Evolutionary conservation across 2,113 vertebrate species (phyloP), one percentile per base, ranked within the genome.

Genomic region (Pitta sordida): DNA sequence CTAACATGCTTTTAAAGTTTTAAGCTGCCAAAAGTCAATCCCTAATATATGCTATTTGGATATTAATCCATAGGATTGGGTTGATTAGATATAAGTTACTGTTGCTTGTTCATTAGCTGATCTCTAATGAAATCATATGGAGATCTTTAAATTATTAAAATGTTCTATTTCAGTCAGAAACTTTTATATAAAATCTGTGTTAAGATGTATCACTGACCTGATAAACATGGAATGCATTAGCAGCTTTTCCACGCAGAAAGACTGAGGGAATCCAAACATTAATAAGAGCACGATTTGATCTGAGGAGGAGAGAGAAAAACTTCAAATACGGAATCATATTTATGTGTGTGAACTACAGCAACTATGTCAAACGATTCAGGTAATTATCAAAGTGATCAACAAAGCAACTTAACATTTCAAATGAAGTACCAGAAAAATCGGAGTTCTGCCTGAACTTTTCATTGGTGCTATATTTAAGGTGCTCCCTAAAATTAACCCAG

Each of bases 181-280:
- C 13, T 41, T 68, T 32, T 20, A 16, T 56, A 59, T 6, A 39
- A 55, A 63, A 76, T 55, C 62, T 41, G 8, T 48, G 51, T 55
- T 67, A 41, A 69, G 43, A 59, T 32, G 22, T 9, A n/a, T 69
- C 30, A 53, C 93, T 91, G 95, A 99, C 99, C 98, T 99, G 99
- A 95, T 99, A 99, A 87, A 99, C 99, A 36, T 99, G 99, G 97
- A 99, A 99, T 12, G 99, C 98, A 39, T 99, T 99, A n/a, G 99
- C 98, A 82, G 99, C 98, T 95, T 98, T 98, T 88, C 99, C 99
- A 93, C 99, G 99, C 88, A 99, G 98, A 95, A 99, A 99, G 92
- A 99, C 99, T 1, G 99, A 99, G 15, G 99, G 99, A 96, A 99
- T 99, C 99, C 99, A 99, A 75, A 99, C 99, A 24, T 99, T 99